Evolutionary conservation across 2,797 vertebrate genomes (phyloP).

Genomic region (Mico argentatus): DNA sequence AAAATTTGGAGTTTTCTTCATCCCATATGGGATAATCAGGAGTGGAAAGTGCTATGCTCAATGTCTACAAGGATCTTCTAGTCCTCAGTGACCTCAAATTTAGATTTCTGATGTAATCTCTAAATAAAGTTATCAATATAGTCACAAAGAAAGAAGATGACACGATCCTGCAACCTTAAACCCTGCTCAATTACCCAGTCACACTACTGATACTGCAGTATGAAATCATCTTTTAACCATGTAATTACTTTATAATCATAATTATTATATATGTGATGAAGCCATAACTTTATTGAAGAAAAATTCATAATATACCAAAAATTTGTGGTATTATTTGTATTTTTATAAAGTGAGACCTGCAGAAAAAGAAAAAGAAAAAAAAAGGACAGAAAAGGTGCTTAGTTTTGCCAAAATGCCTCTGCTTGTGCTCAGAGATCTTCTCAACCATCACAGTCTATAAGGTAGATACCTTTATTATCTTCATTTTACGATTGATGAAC

Average conservation of each 20-base stretch:
- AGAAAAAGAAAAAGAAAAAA: not conserved
- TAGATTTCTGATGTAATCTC: not conserved
- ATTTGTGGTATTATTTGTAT: not conserved
- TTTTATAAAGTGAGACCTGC: not conserved
- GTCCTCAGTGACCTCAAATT: not conserved
- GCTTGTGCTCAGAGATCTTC: not conserved
- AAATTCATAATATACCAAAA: not conserved
- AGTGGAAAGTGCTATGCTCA: not conserved
- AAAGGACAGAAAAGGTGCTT: not conserved
- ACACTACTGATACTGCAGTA: not conserved
- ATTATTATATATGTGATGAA: not conserved
- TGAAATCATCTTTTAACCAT: not conserved
- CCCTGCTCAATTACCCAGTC: not conserved
- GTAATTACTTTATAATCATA: not conserved
- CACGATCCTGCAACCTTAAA: not conserved
- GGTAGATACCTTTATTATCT: too few species aligned
- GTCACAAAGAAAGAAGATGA: not conserved
- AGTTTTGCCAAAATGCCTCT: not conserved
- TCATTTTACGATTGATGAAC: not conserved
- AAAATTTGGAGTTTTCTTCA: not conserved
- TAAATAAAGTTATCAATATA: not conserved
- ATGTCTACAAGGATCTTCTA: not conserved
- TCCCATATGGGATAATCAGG: not conserved
- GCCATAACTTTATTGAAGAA: not conserved
- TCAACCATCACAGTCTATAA: not conserved